Percentiles rank a stretch among this genome's conserved stretches.
Conservation (phyloP, 2,888 invertebrate species). For the Drosophila nr. perissopoda region DNA sequence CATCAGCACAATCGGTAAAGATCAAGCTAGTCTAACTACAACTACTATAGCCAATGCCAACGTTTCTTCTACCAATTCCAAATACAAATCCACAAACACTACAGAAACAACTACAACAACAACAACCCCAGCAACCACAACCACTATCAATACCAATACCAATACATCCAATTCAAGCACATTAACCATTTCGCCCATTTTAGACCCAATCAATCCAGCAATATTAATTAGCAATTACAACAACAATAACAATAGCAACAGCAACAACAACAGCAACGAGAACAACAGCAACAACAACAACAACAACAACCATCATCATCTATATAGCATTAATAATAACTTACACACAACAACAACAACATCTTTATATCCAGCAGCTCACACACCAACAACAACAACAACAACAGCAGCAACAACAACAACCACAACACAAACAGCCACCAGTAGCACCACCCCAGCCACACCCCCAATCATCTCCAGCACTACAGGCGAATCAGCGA, state of each 20-base stretch:
- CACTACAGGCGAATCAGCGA: constrained; percentile 15
- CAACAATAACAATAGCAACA: constrained; percentile 5
- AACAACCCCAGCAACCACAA: constrained; percentile 10
- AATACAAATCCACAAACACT: constrained; percentile 29
- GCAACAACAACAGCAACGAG: constrained; percentile 16
- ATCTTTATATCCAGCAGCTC: constrained; percentile 80
- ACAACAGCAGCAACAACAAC: constrained; percentile 29
- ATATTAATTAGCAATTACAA: constrained; percentile 27
- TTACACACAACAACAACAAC: constrained; percentile 51
- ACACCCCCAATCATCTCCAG: constrained; percentile 18
- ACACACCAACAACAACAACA: constrained; percentile 55
- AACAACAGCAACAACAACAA: constrained; percentile 16
- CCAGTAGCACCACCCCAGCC: constrained; percentile 27
- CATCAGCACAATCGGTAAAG: constrained; percentile 84
- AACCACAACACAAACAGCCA: constrained; percentile 16
- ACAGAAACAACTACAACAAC: constrained; percentile 19
- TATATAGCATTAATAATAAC: constrained; percentile 49
- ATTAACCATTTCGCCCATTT: constrained; percentile 24
- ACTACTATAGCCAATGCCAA: constrained; percentile 57
- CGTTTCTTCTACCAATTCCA: constrained; percentile 28
- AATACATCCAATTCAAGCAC: constrained; percentile 15
- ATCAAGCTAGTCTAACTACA: constrained; percentile 72
- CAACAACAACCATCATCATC: constrained; percentile 24
- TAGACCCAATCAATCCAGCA: constrained; percentile 21
- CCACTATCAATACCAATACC: constrained; percentile 7